Conservation (phyloP, 2,888 invertebrate species). For the Caenorhabditis wallacei region DNA sequence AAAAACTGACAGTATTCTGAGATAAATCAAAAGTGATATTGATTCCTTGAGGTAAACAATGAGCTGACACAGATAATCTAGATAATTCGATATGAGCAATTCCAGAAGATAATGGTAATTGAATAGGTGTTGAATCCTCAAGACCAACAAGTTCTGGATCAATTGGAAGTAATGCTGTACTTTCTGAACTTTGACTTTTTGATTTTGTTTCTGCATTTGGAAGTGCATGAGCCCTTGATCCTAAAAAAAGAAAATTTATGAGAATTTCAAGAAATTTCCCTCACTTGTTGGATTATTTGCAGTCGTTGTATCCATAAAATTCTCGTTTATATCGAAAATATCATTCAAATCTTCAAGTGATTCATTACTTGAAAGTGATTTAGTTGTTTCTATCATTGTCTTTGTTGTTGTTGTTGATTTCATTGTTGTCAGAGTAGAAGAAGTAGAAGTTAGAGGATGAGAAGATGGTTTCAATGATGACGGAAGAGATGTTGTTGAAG, state of each 20-base stretch:
- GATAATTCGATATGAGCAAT: conserved; percentile 66
- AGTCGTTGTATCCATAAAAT: conserved; percentile 47
- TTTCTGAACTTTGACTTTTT: conserved; percentile 29
- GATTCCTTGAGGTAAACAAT: conserved; percentile 72
- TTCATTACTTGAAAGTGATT: conserved; percentile 22
- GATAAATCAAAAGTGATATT: conserved; percentile 71
- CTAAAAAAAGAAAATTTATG: conserved; percentile 8
- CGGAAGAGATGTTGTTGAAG: conserved; percentile 8
- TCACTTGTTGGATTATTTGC: conserved; percentile 30
- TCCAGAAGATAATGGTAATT: conserved; percentile 55
- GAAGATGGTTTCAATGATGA: background rate
- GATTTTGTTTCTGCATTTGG: conserved; percentile 50
- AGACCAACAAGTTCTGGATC: conserved; percentile 62
- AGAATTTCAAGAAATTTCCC: background rate
- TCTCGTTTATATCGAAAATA: conserved; percentile 49
- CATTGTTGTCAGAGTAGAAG: background rate
- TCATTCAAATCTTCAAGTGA: conserved; percentile 47
- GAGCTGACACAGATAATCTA: conserved; percentile 60
- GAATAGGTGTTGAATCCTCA: conserved; percentile 55
- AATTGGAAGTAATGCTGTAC: conserved; percentile 45
- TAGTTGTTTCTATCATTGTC: background rate
- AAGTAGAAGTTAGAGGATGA: conserved; percentile 13
- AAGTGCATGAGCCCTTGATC: conserved; percentile 54
- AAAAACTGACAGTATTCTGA: conserved; percentile 22
- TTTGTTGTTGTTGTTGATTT: background rate